phyloP scores from a whole-genome alignment of 92 coral and sea anemone genomes.

The Actinostola sp. region DNA sequence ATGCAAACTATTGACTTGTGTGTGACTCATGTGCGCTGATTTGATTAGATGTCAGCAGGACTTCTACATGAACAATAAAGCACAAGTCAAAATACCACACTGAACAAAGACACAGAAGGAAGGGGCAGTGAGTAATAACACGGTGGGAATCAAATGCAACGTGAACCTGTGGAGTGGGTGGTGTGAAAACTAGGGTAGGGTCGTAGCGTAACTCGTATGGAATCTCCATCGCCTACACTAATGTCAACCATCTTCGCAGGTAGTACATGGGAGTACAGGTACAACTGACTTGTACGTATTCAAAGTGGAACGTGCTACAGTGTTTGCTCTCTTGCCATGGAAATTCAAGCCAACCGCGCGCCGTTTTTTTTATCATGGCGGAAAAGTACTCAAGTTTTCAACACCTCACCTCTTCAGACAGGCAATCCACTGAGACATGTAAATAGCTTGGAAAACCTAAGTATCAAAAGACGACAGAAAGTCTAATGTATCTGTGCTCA shows the following conservation, averaged over 20 bases:
- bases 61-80: constrained; percentile 10
- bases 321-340: too few relatives aligned
- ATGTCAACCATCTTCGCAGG: too few relatives aligned
- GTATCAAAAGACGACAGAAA: neutral
- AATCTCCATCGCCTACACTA: neutral
- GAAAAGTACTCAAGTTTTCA: too few relatives aligned
- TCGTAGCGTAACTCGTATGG: neutral
- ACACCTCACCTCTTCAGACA: too few relatives aligned
- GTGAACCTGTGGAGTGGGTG: neutral
- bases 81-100: constrained; percentile 26
- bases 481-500: neutral
- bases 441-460: too few relatives aligned
- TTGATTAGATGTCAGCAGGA: constrained; percentile 32
- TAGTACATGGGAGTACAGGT: too few relatives aligned
- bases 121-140: constrained; percentile 13
- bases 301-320: too few relatives aligned
- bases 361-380: too few relatives aligned
- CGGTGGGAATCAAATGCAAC: neutral
- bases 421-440: too few relatives aligned
- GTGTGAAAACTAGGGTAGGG: constrained; percentile 1
- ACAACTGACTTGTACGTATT: too few relatives aligned
- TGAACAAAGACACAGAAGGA: neutral
- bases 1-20: neutral
- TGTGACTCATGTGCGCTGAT: constrained; percentile 16
- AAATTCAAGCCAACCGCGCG: too few relatives aligned